Conservation (phyloP, 2,113 vertebrate genomes). For the rabbit (Oryctolagus cuniculus) region DNA sequence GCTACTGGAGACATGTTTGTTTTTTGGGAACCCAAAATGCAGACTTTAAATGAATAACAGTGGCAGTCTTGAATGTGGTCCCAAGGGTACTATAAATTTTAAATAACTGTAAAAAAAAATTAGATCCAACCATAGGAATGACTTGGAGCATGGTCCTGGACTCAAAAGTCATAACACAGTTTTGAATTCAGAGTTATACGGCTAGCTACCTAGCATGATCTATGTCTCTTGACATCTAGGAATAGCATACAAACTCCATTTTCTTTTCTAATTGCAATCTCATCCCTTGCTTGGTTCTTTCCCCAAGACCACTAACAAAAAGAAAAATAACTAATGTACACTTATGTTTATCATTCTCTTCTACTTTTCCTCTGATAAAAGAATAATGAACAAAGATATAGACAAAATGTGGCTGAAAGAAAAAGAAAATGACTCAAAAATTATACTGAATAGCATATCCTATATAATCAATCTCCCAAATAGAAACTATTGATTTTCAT, state of each 20-base stretch:
- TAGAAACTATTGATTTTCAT: conserved; percentile 36
- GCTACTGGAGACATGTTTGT: conserved; percentile 42
- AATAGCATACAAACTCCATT: conserved; percentile 8
- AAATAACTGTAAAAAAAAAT: conserved; percentile 40
- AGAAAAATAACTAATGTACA: not conserved
- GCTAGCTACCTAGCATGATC: not conserved
- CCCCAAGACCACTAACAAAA: not conserved
- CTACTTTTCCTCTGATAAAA: conserved; percentile 50
- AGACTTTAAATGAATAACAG: conserved; percentile 23
- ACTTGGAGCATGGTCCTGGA: not conserved
- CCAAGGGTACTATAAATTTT: not conserved
- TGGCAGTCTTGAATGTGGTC: not conserved
- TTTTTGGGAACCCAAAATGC: conserved; percentile 21
- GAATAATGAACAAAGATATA: conserved; percentile 4
- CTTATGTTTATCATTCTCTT: conserved; percentile 33
- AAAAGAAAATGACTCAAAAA: not conserved
- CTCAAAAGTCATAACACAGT: not conserved
- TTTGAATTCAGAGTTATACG: conserved; percentile 53
- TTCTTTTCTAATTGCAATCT: conserved; percentile 53
- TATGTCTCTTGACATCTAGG: conserved; percentile 31
- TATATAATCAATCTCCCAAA: not conserved
- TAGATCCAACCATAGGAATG: conserved; percentile 2
- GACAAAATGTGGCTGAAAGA: conserved; percentile 7
- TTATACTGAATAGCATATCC: not conserved
- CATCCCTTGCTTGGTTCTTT: not conserved